Evolutionary conservation across 2,888 invertebrate genomes (phyloP), one percentile per base, ranked within the genome.

Genomic region (Scaptomyza flava): DNA sequence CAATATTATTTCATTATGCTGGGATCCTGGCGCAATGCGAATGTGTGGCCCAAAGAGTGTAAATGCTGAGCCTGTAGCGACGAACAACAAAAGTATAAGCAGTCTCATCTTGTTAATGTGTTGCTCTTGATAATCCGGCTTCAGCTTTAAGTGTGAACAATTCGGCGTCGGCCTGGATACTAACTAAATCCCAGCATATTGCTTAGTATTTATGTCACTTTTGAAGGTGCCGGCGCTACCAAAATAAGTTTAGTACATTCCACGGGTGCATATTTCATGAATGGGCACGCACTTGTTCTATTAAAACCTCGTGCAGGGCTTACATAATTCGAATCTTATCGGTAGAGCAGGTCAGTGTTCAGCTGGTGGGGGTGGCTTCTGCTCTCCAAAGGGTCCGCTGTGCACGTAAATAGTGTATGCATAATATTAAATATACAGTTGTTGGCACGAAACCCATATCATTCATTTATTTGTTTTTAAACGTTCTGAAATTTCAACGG

Each of bases 31-130:
- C 1, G 9, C 64, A 31, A 81, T 71, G n/a, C 68, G 75, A 27
- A 81, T 85, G 31, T 81, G 46, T 0, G 87, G 87, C 14, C 81
- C 81, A 23, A 81, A 68, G 41, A 81, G 68, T 0, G 87, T 87
- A 7, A 87, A 85, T 30, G 79, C 59, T 36, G 81, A 54, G 57
- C 79, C 72, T 33, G 79, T 63, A 41, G 81, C 79, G 14, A 60
- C 68, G 56, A 81, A 43, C 33, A 81, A 56, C 38, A 65, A 78
- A 14, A 87, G 33, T 45, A 84, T 68, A 27, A 81, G 31, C 27
- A 87, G 61, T 51, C 67, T 81, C 81, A 81, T 87, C n/a, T 41
- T 56, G 51, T 17, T 23, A 48, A 47, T 11, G 38, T 36, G 14
- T 5, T 27, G 14, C 14, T 14, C 7, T 6, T 5, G n/a, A 30